These are phyloP conservation scores for Protophormia terraenovae DNA, from an alignment of 2,888 invertebrate species.

Conservation along the genomic window DNA sequence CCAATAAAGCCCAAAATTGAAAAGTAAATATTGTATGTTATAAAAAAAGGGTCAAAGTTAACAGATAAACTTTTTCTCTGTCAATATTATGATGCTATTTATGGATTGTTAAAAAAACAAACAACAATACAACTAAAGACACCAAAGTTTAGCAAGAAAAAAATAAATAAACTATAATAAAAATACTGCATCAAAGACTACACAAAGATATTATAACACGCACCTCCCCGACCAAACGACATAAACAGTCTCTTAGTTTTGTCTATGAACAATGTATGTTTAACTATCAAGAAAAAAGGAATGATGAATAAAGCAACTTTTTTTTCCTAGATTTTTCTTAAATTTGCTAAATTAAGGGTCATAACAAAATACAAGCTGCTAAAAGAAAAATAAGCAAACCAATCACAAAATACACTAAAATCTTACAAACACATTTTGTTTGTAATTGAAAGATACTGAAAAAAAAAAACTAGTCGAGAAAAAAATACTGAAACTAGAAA, in stretches of 20 bases:
- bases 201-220: neutral
- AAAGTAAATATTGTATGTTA: conserved; percentile 47
- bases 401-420: neutral
- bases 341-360: conserved; percentile 35
- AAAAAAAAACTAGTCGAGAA: neutral
- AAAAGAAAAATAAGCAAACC: neutral
- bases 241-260: neutral
- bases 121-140: neutral
- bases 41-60: conserved; percentile 56
- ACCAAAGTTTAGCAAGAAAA: neutral
- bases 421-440: neutral
- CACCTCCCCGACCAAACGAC: neutral
- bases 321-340: neutral
- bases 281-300: neutral
- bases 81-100: neutral
- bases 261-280: neutral
- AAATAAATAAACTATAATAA: neutral
- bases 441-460: neutral
- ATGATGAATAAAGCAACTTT: conserved; percentile 38
- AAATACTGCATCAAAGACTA: neutral
- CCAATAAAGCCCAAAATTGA: conserved; percentile 46
- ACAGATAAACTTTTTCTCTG: conserved; percentile 48
- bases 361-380: neutral
- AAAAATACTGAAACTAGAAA: conserved; percentile 12
- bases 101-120: neutral